A percentile compares a stretch with the other conserved stretches of the same genome.
Conservation (phyloP, 2,113 vertebrate species). For the Ictalurus furcatus region DNA sequence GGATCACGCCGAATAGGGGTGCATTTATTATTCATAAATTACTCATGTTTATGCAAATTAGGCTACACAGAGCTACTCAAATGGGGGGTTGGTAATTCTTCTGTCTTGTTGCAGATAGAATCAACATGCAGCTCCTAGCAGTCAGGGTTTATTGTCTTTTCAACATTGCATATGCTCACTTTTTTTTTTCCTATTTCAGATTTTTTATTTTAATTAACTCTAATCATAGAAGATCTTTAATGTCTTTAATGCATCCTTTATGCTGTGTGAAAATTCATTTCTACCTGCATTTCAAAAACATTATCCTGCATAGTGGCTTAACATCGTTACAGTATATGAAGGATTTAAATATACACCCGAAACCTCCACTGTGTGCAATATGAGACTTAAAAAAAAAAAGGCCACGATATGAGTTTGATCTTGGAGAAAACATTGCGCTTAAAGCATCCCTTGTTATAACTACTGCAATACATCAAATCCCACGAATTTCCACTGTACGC, state of each 20-base stretch:
- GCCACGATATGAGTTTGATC: neutral
- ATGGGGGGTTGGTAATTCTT: conserved; percentile 67
- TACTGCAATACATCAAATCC: neutral
- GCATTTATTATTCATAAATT: conserved; percentile 97
- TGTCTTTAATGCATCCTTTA: neutral
- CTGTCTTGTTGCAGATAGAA: conserved; percentile 53
- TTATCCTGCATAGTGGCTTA: neutral
- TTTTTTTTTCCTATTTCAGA: neutral
- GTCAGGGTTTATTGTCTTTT: conserved; percentile 23
- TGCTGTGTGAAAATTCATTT: neutral
- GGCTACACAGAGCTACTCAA: conserved; percentile 61
- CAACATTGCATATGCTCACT: neutral
- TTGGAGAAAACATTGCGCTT: neutral
- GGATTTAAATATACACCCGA: neutral
- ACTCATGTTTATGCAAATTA: conserved; percentile 96
- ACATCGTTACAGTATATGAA: neutral
- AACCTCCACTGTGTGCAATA: neutral
- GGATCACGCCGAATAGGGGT: conserved; percentile 84
- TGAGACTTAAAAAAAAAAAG: neutral
- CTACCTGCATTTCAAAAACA: neutral
- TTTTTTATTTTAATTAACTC: conserved; percentile 3
- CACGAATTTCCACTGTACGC: neutral
- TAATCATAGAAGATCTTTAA: neutral
- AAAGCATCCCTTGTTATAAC: neutral
- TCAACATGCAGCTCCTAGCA: conserved; percentile 44